Conservation (phyloP, 2,888 invertebrate genomes). For the Nomada lathburiana region DNA sequence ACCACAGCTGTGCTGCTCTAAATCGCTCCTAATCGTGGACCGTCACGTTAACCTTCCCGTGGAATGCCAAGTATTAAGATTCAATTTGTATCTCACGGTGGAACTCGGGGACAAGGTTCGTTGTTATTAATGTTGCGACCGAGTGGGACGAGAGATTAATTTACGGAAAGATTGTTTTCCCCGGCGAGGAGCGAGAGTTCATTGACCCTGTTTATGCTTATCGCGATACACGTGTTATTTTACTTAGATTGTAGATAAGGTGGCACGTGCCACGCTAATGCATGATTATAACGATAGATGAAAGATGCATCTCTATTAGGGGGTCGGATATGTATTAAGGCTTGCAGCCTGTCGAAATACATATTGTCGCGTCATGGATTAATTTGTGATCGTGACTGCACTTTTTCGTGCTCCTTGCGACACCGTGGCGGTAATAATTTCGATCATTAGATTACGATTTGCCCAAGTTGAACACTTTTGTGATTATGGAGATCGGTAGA, state of each 20-base stretch:
- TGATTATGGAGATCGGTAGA: not conserved
- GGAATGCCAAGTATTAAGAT: slow-evolving; percentile 1
- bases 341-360: slow-evolving; percentile 3
- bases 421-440: not conserved
- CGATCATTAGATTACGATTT: not conserved
- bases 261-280: slow-evolving; percentile 48
- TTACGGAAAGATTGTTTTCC: slow-evolving; percentile 23
- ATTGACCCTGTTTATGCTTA: slow-evolving; percentile 24
- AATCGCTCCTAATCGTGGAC: slow-evolving; percentile 12
- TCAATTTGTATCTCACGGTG: not conserved
- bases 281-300: slow-evolving; percentile 67
- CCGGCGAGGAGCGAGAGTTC: slow-evolving; percentile 4
- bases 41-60: slow-evolving; percentile 6
- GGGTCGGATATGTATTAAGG: slow-evolving; percentile 7
- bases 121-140: not conserved
- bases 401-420: not conserved
- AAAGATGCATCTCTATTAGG: slow-evolving; percentile 64
- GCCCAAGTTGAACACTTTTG: not conserved
- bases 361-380: slow-evolving; percentile 1
- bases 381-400: slow-evolving; percentile 16
- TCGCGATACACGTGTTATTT: slow-evolving; percentile 56
- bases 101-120: not conserved
- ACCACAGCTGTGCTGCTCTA: slow-evolving; percentile 16
- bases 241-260: slow-evolving; percentile 54
- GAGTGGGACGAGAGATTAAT: not conserved